These are phyloP conservation scores for Syrphus vitripennis DNA, from an alignment of 2,888 invertebrate species.

Conservation along the genomic window DNA sequence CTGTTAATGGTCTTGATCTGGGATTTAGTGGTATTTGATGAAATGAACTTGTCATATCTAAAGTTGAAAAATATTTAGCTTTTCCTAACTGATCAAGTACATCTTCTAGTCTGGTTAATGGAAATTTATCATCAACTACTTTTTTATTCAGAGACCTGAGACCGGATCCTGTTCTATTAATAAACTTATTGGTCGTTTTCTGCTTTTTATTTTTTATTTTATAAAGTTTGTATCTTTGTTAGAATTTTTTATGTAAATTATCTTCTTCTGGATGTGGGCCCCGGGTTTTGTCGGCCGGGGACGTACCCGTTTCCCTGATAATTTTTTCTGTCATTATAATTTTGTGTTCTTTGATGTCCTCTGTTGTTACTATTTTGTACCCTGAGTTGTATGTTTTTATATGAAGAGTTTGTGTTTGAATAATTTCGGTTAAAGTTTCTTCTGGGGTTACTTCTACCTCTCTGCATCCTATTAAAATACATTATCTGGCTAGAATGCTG, in stretches of 20 bases:
- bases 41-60: too few species aligned
- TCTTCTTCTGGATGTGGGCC: not conserved
- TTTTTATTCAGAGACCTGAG: too few species aligned
- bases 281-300: constrained; percentile 1
- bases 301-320: not conserved
- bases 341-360: not conserved
- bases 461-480: not conserved
- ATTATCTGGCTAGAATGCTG: not conserved
- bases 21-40: too few species aligned
- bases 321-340: not conserved
- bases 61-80: too few species aligned
- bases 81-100: too few species aligned
- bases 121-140: too few species aligned
- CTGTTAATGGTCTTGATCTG: too few species aligned
- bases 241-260: too few species aligned
- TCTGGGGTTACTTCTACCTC: not conserved
- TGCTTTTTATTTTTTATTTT: too few species aligned
- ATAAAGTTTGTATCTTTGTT: too few species aligned
- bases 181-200: too few species aligned
- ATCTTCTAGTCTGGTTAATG: not conserved
- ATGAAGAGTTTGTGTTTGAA: not conserved
- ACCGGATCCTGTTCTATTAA: too few species aligned
- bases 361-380: not conserved
- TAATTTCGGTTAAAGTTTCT: not conserved
- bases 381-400: not conserved